A percentile compares a stretch with the other conserved stretches of the same genome.
These are phyloP conservation scores for Drosophila nigritarsus DNA, from an alignment of 2,888 invertebrate species.

Conservation along the genomic window DNA sequence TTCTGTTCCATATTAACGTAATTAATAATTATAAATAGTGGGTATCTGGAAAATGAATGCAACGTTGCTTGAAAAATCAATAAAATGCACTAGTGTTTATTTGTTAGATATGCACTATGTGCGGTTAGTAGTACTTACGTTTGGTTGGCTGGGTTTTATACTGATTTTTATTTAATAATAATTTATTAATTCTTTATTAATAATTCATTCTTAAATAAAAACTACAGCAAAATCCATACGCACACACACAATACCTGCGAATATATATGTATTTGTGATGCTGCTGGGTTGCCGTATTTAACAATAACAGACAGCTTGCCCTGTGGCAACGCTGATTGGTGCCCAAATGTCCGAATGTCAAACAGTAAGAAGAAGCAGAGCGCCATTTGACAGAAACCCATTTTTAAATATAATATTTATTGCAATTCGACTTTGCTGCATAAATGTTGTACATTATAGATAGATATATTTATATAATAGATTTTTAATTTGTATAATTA, in stretches of 20 bases:
- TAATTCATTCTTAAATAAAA: constrained; percentile 84
- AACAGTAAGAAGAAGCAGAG: constrained; percentile 12
- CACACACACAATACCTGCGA: constrained; percentile 54
- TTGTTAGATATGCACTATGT: background rate
- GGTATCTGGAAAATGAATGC: constrained; percentile 51
- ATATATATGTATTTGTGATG: constrained; percentile 41
- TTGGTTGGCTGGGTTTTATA: constrained; percentile 76
- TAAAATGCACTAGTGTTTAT: constrained; percentile 13
- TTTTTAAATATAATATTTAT: constrained; percentile 53
- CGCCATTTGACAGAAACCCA: background rate
- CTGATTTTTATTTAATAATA: constrained; percentile 84
- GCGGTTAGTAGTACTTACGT: constrained; percentile 54
- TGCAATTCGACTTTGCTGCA: constrained; percentile 47
- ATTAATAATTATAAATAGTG: constrained; percentile 36
- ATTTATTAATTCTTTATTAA: constrained; percentile 78
- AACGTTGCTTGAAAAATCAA: constrained; percentile 55
- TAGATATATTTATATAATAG: constrained; percentile 59
- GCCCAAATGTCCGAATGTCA: constrained; percentile 12
- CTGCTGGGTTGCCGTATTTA: constrained; percentile 48
- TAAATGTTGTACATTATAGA: constrained; percentile 60
- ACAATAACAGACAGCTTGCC: constrained; percentile 33
- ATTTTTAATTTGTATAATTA: constrained; percentile 57
- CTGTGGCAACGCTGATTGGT: constrained; percentile 43
- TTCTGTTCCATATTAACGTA: constrained; percentile 62
- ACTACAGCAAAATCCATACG: constrained; percentile 78